Evolutionary conservation across 2,888 invertebrate genomes (phyloP).

Genomic region (Tetanocera ferruginea): DNA sequence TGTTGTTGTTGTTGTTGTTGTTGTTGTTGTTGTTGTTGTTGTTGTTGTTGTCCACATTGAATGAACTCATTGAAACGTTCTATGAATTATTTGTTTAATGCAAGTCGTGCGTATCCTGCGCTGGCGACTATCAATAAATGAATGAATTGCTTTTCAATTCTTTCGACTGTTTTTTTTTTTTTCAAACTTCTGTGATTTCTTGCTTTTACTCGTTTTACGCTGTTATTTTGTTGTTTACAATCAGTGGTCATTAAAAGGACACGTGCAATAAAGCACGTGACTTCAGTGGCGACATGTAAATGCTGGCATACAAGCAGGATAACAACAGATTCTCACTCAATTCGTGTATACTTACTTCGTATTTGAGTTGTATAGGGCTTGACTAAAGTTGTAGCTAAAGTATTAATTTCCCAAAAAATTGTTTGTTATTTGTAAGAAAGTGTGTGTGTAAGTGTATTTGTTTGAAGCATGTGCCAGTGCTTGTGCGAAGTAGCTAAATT

Average conservation of each 20-base stretch:
- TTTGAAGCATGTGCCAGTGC: not conserved
- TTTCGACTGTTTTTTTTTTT: not conserved
- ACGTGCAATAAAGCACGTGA: constrained; percentile 68
- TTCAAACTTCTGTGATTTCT: not conserved
- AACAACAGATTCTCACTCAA: not conserved
- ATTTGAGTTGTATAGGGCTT: not conserved
- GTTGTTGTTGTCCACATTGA: not conserved
- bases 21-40: not conserved
- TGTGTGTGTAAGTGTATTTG: not conserved
- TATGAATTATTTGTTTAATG: constrained; percentile 31
- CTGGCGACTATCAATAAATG: constrained; percentile 14
- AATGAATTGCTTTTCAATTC: constrained; percentile 34
- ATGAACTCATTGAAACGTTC: constrained; percentile 12
- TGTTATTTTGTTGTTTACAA: constrained; percentile 14
- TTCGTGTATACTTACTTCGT: constrained; percentile 15
- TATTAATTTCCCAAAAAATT: constrained; percentile 53
- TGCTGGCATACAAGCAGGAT: constrained; percentile 1
- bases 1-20: not conserved
- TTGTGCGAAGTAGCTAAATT: constrained; percentile 3
- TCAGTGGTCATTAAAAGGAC: constrained; percentile 67
- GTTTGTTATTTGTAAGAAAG: constrained; percentile 48
- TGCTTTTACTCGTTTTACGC: not conserved
- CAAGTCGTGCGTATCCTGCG: constrained; percentile 36
- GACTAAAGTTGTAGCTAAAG: constrained; percentile 35
- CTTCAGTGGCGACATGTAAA: constrained; percentile 50